Conservation (phyloP, 2,113 vertebrate genomes). For the Sminthopsis crassicaudata region DNA sequence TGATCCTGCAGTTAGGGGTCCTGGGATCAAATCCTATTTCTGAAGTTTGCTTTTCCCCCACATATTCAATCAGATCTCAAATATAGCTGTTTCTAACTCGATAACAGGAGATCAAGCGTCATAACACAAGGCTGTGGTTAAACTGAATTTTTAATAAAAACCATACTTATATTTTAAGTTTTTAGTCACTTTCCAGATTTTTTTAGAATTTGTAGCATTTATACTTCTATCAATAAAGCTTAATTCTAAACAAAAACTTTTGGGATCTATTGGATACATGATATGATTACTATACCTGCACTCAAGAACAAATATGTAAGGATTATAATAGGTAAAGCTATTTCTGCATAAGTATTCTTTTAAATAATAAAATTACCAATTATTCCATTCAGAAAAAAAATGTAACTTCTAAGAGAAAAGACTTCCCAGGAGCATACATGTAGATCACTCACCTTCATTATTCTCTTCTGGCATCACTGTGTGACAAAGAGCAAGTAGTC, state of each 20-base stretch:
- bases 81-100: not conserved
- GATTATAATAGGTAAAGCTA: not conserved
- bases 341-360: not conserved
- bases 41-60: not conserved
- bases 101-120: not conserved
- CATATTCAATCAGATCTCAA: not conserved
- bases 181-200: not conserved
- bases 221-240: not conserved
- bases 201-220: not conserved
- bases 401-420: not conserved
- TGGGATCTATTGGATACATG: not conserved
- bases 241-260: not conserved
- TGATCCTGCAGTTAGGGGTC: not conserved
- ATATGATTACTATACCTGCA: not conserved
- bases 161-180: not conserved
- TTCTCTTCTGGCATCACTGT: constrained; percentile 89
- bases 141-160: not conserved
- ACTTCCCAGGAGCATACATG: not conserved
- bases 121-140: not conserved
- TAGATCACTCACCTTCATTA: constrained; percentile 79
- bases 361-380: constrained; percentile 27
- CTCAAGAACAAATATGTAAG: not conserved
- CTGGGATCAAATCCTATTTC: not conserved
- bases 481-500: constrained; percentile 86
- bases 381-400: constrained; percentile 33